Percentiles rank a stretch among this genome's conserved stretches.
Evolutionary conservation across 2,797 vertebrate species (phyloP).

Genomic region (Argentina silus): DNA sequence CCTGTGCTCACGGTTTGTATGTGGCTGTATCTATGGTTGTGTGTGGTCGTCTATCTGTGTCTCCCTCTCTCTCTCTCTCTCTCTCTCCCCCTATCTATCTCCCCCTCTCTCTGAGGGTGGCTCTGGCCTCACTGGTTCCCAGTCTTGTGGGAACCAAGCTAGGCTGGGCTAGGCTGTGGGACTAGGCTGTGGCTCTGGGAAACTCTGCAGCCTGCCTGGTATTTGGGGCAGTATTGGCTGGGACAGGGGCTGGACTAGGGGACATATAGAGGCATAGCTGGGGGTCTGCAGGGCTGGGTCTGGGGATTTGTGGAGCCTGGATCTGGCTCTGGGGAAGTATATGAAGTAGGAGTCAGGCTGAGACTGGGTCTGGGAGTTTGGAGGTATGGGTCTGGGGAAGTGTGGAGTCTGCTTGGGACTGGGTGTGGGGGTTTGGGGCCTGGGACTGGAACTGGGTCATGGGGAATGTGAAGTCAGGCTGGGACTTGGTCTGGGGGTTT

Average conservation of each 20-base stretch:
- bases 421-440: conserved; percentile 15
- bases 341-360: too few relatives aligned
- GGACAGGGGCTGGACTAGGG: too few relatives aligned
- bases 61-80: background rate
- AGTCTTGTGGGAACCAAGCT: conserved; percentile 67
- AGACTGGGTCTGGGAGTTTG: too few relatives aligned
- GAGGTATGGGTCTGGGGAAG: too few relatives aligned
- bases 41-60: conserved; percentile 11
- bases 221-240: too few relatives aligned
- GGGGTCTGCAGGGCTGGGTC: too few relatives aligned
- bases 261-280: too few relatives aligned
- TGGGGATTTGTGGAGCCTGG: too few relatives aligned
- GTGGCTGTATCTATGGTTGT: background rate
- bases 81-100: background rate
- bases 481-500: conserved; percentile 21
- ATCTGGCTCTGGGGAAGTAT: too few relatives aligned
- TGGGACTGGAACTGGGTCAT: too few relatives aligned
- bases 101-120: conserved; percentile 25
- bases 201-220: too few relatives aligned
- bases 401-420: too few relatives aligned
- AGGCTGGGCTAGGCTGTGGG: conserved; percentile 58
- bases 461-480: conserved; percentile 15
- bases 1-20: conserved; percentile 8
- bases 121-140: conserved; percentile 65
- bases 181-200: background rate